Conservation (phyloP, 2,888 invertebrate genomes). For the Rambutsinella grinnellia region DNA sequence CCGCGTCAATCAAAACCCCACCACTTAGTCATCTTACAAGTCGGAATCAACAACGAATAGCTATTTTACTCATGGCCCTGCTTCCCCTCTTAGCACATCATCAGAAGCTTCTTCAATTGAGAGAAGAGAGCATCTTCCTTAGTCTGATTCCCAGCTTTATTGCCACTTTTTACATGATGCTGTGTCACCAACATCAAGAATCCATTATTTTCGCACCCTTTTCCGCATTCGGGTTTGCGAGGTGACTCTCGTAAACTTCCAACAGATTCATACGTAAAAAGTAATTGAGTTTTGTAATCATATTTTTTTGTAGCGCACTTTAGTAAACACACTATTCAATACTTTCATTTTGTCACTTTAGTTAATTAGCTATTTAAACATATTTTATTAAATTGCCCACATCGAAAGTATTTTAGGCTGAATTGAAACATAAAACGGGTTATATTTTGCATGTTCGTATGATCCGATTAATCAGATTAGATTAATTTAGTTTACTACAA, state of each 20-base stretch:
- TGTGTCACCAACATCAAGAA: neutral
- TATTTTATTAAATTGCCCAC: neutral
- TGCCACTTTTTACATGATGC: neutral
- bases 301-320: too few relatives aligned
- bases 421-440: neutral
- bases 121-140: neutral
- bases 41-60: conserved; percentile 30
- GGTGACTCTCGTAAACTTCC: conserved; percentile 12
- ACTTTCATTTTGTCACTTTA: neutral
- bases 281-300: too few relatives aligned
- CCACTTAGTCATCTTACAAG: conserved; percentile 24
- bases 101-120: neutral
- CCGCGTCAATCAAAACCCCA: conserved; percentile 27
- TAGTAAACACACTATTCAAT: too few relatives aligned
- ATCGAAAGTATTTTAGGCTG: neutral
- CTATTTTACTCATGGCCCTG: neutral
- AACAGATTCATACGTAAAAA: too few relatives aligned
- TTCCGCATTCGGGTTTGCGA: neutral
- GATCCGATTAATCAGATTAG: too few relatives aligned
- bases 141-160: neutral
- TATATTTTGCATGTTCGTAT: neutral
- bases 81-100: conserved; percentile 10
- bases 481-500: too few relatives aligned
- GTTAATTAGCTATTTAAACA: too few relatives aligned
- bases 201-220: neutral